Percentiles rank a stretch among this genome's conserved stretches.
Evolutionary conservation across 2,888 invertebrate genomes (phyloP).

Genomic region (Agrotis puta): DNA sequence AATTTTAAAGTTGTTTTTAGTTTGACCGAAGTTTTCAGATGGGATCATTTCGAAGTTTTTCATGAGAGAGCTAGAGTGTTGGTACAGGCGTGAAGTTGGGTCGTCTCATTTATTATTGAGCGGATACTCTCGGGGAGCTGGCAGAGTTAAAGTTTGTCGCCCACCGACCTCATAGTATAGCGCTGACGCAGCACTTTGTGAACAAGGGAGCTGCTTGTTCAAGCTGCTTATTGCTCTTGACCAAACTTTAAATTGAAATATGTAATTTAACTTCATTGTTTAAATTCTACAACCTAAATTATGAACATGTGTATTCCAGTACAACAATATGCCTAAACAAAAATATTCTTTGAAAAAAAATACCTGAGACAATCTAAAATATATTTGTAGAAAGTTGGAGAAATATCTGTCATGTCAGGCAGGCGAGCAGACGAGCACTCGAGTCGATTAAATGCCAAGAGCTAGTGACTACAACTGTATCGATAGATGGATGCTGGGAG

Average conservation of each 20-base stretch:
- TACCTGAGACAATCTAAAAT: slow-evolving; percentile 21
- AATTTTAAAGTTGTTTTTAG: slow-evolving; percentile 68
- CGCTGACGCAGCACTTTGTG: slow-evolving; percentile 55
- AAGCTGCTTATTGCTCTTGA: slow-evolving; percentile 37
- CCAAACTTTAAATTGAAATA: slow-evolving; percentile 44
- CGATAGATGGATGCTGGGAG: slow-evolving; percentile 30
- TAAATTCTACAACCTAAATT: not conserved
- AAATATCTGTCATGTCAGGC: slow-evolving; percentile 38
- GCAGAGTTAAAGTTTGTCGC: slow-evolving; percentile 64
- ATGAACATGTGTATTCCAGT: not conserved
- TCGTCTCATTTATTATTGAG: slow-evolving; percentile 90
- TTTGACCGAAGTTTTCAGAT: slow-evolving; percentile 65
- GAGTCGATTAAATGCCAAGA: slow-evolving; percentile 50
- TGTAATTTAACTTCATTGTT: slow-evolving; percentile 34
- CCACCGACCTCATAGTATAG: slow-evolving; percentile 49
- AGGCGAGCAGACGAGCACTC: slow-evolving; percentile 40
- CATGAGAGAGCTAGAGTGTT: slow-evolving; percentile 82
- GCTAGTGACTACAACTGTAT: slow-evolving; percentile 34
- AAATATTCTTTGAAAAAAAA: slow-evolving; percentile 1
- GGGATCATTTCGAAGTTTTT: slow-evolving; percentile 79
- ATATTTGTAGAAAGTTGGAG: slow-evolving; percentile 37
- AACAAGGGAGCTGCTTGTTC: slow-evolving; percentile 40
- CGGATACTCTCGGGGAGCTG: slow-evolving; percentile 81
- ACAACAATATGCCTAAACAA: not conserved
- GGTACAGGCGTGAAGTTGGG: slow-evolving; percentile 86